Conservation (phyloP, 2,113 vertebrate genomes). For the Psilopsiagon aymara region DNA sequence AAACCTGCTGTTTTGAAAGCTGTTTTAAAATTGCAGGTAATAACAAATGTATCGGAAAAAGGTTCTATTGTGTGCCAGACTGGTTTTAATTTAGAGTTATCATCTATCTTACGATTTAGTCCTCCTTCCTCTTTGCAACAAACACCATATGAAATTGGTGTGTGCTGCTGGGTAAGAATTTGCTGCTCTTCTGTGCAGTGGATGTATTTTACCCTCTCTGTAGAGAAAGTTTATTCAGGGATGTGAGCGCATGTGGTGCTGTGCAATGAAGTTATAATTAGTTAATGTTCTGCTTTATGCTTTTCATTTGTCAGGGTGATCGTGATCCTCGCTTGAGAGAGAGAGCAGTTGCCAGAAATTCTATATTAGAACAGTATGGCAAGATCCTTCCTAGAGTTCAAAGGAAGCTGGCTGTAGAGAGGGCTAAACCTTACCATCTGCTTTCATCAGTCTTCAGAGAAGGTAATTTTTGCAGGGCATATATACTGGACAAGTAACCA, state of each 20-base stretch:
- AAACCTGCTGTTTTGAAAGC: not conserved
- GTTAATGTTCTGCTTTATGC: not conserved
- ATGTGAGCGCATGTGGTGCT: not conserved
- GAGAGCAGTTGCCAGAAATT: constrained; percentile 86
- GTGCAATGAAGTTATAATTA: not conserved
- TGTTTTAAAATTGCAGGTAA: not conserved
- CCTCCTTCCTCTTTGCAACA: not conserved
- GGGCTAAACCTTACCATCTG: constrained; percentile 86
- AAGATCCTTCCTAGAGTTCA: constrained; percentile 92
- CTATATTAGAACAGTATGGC: constrained; percentile 87
- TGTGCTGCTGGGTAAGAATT: not conserved
- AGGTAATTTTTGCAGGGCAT: constrained; percentile 72
- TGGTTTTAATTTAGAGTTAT: not conserved
- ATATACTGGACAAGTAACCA: not conserved
- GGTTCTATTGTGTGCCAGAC: not conserved
- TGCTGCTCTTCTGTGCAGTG: not conserved
- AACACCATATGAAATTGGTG: not conserved
- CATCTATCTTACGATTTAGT: not conserved
- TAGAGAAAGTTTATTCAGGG: too few species aligned
- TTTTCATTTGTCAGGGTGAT: constrained; percentile 79
- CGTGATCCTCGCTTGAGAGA: constrained; percentile 86
- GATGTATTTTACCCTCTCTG: rapidly evolving
- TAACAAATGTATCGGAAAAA: not conserved
- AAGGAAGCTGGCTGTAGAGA: constrained; percentile 87
- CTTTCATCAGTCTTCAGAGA: constrained; percentile 79